Conservation (phyloP, 35 echinoderm and acorn worm species). For the Apostichopus californicus region DNA sequence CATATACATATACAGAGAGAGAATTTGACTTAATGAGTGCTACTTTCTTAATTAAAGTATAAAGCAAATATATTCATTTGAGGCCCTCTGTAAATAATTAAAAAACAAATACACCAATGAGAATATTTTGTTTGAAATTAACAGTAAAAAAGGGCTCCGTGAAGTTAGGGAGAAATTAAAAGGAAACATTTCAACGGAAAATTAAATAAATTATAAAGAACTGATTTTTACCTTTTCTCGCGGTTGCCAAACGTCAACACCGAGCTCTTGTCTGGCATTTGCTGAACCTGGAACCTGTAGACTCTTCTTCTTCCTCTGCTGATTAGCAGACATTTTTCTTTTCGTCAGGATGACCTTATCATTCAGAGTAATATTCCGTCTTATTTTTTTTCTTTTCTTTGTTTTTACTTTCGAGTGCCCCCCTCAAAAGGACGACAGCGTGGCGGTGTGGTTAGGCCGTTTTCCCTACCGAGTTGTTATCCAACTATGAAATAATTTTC, state of each 20-base stretch:
- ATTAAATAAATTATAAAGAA: too few species aligned
- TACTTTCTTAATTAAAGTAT: conserved; percentile 26
- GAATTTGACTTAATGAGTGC: neutral
- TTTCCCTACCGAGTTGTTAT: conserved; percentile 39
- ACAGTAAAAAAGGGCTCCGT: too few species aligned
- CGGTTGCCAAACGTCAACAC: conserved; percentile 84
- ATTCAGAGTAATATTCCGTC: neutral
- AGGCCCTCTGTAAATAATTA: neutral
- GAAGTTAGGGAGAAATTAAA: too few species aligned
- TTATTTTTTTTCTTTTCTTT: neutral
- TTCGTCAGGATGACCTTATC: neutral
- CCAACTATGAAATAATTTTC: neutral
- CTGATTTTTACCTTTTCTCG: conserved; percentile 78
- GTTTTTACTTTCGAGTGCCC: neutral
- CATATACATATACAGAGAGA: too few species aligned
- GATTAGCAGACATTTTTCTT: conserved; percentile 46
- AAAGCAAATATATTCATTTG: neutral
- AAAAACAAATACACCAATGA: neutral
- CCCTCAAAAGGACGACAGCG: neutral
- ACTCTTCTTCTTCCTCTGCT: conserved; percentile 50
- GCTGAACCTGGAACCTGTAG: conserved; percentile 49
- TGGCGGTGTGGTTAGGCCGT: conserved; percentile 31
- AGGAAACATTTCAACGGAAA: too few species aligned
- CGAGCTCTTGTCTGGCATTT: conserved; percentile 58
- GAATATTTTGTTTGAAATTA: too few species aligned